Evolutionary conservation across 2,888 invertebrate genomes (phyloP).

Genomic region (Trichogramma dendrolimi): DNA sequence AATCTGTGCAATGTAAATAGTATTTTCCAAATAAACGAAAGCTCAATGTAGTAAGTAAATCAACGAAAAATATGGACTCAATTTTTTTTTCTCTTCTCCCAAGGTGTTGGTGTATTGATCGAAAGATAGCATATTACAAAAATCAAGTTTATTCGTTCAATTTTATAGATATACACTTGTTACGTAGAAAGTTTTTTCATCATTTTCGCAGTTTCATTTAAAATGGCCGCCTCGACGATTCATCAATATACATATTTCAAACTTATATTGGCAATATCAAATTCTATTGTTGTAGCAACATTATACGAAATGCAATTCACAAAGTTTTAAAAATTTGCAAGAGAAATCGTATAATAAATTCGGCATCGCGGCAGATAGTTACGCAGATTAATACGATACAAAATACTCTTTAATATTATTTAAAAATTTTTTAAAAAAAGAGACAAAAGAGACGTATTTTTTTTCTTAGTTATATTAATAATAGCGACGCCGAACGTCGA

Average conservation of each 20-base stretch:
- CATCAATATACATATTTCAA: not conserved
- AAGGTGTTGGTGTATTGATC: too few species aligned
- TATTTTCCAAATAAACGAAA: conserved; percentile 45
- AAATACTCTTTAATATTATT: too few species aligned
- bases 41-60: conserved; percentile 30
- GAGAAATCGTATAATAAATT: too few species aligned
- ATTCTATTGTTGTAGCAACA: too few species aligned
- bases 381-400: too few species aligned
- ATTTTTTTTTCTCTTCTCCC: conserved; percentile 19
- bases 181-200: conserved; percentile 45
- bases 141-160: conserved; percentile 50
- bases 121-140: conserved; percentile 38
- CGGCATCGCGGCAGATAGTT: too few species aligned
- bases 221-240: conserved; percentile 16
- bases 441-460: too few species aligned
- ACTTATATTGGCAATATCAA: not conserved
- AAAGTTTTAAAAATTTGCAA: too few species aligned
- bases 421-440: too few species aligned
- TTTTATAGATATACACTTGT: conserved; percentile 48
- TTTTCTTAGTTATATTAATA: not conserved
- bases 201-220: conserved; percentile 22
- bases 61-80: not conserved
- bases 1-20: conserved; percentile 49
- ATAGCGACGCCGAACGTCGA: conserved; percentile 9
- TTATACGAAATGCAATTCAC: too few species aligned